A percentile compares a stretch with the other conserved stretches of the same genome.
Conservation (phyloP, 2,888 invertebrate genomes). For the Athalia cordata region DNA sequence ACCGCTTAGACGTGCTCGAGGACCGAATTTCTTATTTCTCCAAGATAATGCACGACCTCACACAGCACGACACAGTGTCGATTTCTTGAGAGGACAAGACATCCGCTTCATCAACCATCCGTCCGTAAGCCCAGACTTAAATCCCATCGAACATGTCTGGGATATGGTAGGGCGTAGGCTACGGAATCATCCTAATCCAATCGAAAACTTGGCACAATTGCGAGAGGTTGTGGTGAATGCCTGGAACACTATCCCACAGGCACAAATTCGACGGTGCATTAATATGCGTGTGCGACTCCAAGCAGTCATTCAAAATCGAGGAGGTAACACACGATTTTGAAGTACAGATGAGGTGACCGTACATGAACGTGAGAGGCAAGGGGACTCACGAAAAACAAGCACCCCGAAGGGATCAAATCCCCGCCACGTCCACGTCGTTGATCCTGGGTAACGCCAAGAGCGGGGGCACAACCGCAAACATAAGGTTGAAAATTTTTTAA, state of each 20-base stretch:
- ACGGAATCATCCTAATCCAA: neutral
- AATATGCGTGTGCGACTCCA: constrained; percentile 40
- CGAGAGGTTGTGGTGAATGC: neutral
- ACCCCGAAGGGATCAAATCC: neutral
- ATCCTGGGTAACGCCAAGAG: neutral
- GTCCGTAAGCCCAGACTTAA: constrained; percentile 49
- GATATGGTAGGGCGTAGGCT: constrained; percentile 40
- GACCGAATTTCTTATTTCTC: constrained; percentile 48
- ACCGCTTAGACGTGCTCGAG: constrained; percentile 16
- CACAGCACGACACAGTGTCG: constrained; percentile 9
- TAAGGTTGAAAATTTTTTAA: neutral
- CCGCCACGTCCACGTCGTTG: neutral
- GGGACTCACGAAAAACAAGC: neutral
- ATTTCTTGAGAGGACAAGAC: constrained; percentile 8
- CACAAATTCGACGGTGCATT: constrained; percentile 46
- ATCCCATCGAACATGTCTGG: constrained; percentile 51
- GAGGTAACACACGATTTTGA: constrained; percentile 45
- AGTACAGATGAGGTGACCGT: neutral
- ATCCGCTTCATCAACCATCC: constrained; percentile 47
- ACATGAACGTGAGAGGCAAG: constrained; percentile 2
- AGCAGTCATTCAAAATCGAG: constrained; percentile 33
- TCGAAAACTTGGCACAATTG: neutral
- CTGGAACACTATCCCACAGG: constrained; percentile 23
- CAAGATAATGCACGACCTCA: constrained; percentile 52
- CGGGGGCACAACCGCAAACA: neutral